Evolutionary conservation across 1,140 invertebrate species (phyloP).

Genomic region (Heliothis virescens): DNA sequence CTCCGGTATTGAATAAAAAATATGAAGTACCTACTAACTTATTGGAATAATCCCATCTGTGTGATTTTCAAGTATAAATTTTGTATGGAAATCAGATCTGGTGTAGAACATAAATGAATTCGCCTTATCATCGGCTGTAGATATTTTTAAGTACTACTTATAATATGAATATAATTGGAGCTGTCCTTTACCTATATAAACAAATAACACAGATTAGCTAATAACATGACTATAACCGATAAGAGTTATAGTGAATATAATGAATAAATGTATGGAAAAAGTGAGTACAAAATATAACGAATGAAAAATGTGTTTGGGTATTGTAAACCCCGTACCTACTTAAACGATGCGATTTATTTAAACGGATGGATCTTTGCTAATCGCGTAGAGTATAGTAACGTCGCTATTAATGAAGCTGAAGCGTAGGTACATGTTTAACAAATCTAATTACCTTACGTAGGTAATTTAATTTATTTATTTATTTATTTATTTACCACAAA

Average conservation of each 20-base stretch:
- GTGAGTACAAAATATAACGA: constrained; percentile 17
- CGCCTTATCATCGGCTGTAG: background rate
- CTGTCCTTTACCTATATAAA: background rate
- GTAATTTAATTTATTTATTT: no score
- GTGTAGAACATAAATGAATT: background rate
- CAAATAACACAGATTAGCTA: background rate
- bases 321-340: background rate
- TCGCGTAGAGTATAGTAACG: background rate
- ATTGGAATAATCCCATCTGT: no score
- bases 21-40: no score
- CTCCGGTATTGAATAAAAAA: no score
- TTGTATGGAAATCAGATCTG: background rate
- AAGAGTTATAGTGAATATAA: no score
- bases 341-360: no score
- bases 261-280: constrained; percentile 22
- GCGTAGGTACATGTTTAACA: no score
- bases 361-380: background rate
- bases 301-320: constrained; percentile 21
- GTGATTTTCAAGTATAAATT: no score
- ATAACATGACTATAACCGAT: background rate
- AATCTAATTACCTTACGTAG: no score
- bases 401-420: no score
- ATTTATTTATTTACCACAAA: no score
- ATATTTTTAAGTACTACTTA: background rate
- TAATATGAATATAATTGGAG: background rate